phyloP scores from a whole-genome alignment of 2,888 invertebrate genomes.

The Tachina lurida region DNA sequence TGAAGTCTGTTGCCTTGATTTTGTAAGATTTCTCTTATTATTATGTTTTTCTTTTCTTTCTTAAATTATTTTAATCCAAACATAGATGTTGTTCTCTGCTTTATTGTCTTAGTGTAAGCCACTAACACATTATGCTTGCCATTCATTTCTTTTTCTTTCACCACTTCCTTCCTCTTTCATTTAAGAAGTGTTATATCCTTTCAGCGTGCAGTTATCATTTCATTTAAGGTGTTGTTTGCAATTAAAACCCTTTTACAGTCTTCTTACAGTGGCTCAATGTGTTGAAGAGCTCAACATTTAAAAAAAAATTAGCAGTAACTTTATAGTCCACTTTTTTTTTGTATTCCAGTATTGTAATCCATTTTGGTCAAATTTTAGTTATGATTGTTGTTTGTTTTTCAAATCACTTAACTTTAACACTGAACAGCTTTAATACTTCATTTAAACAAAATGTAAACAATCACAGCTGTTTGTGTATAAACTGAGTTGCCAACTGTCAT shows the following conservation, averaged over 20 bases:
- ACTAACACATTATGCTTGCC: slow-evolving; percentile 6
- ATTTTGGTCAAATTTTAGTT: no score
- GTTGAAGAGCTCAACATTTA: no score
- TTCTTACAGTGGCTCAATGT: not conserved
- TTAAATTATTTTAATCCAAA: slow-evolving; percentile 49
- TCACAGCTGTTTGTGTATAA: no score
- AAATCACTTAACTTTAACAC: no score
- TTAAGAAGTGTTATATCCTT: not conserved
- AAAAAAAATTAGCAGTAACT: no score
- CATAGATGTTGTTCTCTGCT: not conserved
- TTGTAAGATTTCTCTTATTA: slow-evolving; percentile 11
- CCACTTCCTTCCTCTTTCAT: not conserved
- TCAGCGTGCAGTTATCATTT: slow-evolving; percentile 13
- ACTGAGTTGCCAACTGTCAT: no score
- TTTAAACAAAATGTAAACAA: no score
- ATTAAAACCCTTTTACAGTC: slow-evolving; percentile 59
- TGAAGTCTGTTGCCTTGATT: slow-evolving; percentile 54
- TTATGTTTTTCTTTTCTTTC: slow-evolving; percentile 13
- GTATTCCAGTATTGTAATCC: no score
- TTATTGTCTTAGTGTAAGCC: slow-evolving; percentile 13
- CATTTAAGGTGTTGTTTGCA: slow-evolving; percentile 59
- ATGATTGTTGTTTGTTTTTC: no score
- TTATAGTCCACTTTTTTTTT: no score
- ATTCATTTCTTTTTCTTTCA: slow-evolving; percentile 1
- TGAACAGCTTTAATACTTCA: no score